Conservation (phyloP, 2,888 invertebrate species). For the Trisateles emortualis region DNA sequence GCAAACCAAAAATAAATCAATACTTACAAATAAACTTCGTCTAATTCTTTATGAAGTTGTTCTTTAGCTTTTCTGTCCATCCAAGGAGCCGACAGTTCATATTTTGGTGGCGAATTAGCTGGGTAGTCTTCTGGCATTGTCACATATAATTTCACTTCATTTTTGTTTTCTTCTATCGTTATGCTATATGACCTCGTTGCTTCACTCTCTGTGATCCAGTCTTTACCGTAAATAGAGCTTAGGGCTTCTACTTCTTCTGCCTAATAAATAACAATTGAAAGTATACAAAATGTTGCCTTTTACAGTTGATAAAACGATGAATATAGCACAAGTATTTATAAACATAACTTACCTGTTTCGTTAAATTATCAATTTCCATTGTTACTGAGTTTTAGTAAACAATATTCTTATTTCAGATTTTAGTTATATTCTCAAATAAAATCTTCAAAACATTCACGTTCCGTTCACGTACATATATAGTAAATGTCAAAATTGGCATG, state of each 20-base stretch:
- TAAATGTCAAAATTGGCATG: not conserved
- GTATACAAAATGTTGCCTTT: not conserved
- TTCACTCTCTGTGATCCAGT: constrained; percentile 88
- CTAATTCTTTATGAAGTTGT: constrained; percentile 84
- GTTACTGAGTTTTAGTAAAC: constrained; percentile 13
- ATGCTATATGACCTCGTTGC: constrained; percentile 87
- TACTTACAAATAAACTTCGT: constrained; percentile 90
- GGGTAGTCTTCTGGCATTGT: constrained; percentile 90
- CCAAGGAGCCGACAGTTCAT: constrained; percentile 91
- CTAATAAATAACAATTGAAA: constrained; percentile 58
- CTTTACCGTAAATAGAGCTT: constrained; percentile 90
- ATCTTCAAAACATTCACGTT: not conserved
- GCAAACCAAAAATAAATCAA: constrained; percentile 4
- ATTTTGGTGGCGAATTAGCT: constrained; percentile 88
- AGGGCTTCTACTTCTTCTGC: constrained; percentile 91
- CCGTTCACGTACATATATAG: not conserved
- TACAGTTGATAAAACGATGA: not conserved
- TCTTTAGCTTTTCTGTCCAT: constrained; percentile 87
- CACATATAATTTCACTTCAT: constrained; percentile 87
- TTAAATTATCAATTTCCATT: constrained; percentile 68
- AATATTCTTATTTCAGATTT: not conserved
- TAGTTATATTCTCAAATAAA: not conserved
- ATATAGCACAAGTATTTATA: not conserved
- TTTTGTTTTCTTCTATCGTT: constrained; percentile 79
- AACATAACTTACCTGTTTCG: constrained; percentile 52